Evolutionary conservation across 2,888 invertebrate species (phyloP).

Genomic region (Andrena dorsata): DNA sequence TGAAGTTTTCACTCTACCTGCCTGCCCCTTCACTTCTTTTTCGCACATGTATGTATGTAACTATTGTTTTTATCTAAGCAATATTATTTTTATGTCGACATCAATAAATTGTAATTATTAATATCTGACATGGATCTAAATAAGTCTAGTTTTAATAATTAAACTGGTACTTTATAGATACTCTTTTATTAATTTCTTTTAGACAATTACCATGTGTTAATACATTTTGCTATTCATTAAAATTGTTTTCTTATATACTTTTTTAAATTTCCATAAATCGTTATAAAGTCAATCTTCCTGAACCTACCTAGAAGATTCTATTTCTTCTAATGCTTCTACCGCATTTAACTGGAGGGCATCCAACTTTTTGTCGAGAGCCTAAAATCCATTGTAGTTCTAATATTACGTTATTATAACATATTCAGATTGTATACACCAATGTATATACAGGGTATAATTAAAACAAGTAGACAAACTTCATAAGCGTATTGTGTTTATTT

Average conservation of each 20-base stretch:
- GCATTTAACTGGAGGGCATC: constrained; percentile 81
- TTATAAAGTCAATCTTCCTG: constrained; percentile 31
- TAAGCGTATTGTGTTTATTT: too few relatives aligned
- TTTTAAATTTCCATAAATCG: constrained; percentile 36
- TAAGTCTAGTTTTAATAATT: background rate
- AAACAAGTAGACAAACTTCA: too few relatives aligned
- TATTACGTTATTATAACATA: constrained; percentile 25
- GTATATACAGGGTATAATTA: background rate
- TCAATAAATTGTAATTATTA: constrained; percentile 1
- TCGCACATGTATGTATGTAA: background rate
- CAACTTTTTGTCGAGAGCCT: constrained; percentile 83
- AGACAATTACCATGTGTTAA: background rate
- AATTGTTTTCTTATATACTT: background rate
- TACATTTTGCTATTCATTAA: background rate
- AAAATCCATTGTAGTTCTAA: constrained; percentile 66
- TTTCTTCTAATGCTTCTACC: constrained; percentile 78
- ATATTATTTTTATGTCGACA: constrained; percentile 1
- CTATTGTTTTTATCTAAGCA: background rate
- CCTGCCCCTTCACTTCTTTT: too few relatives aligned
- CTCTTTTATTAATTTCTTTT: background rate
- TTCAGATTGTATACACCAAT: constrained; percentile 4
- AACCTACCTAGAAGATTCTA: constrained; percentile 79
- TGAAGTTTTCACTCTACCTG: too few relatives aligned
- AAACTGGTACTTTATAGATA: background rate
- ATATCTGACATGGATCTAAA: background rate